These are phyloP conservation scores for Coptodon bakossiorum DNA, from an alignment of 2,113 vertebrate genomes.

Conservation along the genomic window DNA sequence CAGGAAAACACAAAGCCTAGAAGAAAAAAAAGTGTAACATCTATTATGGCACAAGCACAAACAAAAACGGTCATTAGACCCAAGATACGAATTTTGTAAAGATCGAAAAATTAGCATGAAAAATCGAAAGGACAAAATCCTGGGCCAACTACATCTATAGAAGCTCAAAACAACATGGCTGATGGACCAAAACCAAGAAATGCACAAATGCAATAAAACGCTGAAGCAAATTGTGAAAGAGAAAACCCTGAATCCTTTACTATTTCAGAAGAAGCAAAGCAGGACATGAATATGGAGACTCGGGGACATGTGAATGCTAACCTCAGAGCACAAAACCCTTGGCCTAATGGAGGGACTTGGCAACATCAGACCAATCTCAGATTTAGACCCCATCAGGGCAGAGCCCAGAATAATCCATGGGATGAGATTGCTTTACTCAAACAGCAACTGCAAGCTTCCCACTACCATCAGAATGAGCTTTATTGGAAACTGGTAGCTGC, in stretches of 20 bases:
- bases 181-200: background rate
- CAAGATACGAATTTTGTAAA: fast-evolving
- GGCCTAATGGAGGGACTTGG: background rate
- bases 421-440: fast-evolving
- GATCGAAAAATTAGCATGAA: fast-evolving
- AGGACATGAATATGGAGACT: background rate
- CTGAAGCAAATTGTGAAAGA: background rate
- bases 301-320: background rate
- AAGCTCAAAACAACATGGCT: background rate
- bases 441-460: background rate
- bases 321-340: background rate
- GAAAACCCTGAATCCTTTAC: background rate
- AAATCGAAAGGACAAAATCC: fast-evolving
- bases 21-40: background rate
- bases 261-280: fast-evolving
- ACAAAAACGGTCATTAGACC: background rate
- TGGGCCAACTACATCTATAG: background rate
- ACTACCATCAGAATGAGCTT: background rate
- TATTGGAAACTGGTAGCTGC: background rate
- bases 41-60: background rate
- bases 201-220: fast-evolving
- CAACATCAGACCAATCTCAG: background rate
- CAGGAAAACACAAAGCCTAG: background rate
- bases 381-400: background rate
- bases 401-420: background rate